Conservation (phyloP, 2,888 invertebrate genomes). For the Luperina testacea region DNA sequence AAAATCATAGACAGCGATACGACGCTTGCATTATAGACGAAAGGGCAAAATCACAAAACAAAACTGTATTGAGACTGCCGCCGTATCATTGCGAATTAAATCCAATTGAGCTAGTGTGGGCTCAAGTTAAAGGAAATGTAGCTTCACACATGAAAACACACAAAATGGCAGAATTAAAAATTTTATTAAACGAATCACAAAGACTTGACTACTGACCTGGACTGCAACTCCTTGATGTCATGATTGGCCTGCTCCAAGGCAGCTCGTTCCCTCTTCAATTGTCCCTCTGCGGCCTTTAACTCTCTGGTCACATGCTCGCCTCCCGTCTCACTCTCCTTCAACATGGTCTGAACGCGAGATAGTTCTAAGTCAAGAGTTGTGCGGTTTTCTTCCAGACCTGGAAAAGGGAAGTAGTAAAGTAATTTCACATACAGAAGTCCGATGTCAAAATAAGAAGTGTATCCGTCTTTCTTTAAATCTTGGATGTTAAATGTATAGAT, state of each 20-base stretch:
- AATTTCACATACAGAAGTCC: not conserved
- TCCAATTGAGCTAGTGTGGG: no score
- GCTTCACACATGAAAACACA: no score
- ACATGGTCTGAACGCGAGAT: conserved; percentile 92
- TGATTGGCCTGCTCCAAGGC: conserved; percentile 93
- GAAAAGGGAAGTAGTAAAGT: not conserved
- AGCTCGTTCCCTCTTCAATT: conserved; percentile 92
- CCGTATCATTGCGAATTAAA: no score
- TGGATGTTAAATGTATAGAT: not conserved
- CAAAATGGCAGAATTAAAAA: no score
- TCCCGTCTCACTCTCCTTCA: conserved; percentile 91
- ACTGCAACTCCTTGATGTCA: conserved; percentile 94
- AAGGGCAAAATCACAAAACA: no score
- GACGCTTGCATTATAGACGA: no score
- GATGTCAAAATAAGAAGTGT: not conserved
- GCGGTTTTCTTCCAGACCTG: conserved; percentile 94
- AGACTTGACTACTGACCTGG: conserved; percentile 76
- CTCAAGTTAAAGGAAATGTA: no score
- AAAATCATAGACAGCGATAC: no score
- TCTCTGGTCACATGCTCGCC: conserved; percentile 94
- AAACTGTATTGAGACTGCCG: no score
- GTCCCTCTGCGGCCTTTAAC: conserved; percentile 91
- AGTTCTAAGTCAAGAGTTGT: conserved; percentile 94
- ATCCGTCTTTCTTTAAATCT: not conserved
- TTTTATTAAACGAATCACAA: no score